Conservation (phyloP, 2,888 invertebrate species). For the Drosophila melanocephala region DNA sequence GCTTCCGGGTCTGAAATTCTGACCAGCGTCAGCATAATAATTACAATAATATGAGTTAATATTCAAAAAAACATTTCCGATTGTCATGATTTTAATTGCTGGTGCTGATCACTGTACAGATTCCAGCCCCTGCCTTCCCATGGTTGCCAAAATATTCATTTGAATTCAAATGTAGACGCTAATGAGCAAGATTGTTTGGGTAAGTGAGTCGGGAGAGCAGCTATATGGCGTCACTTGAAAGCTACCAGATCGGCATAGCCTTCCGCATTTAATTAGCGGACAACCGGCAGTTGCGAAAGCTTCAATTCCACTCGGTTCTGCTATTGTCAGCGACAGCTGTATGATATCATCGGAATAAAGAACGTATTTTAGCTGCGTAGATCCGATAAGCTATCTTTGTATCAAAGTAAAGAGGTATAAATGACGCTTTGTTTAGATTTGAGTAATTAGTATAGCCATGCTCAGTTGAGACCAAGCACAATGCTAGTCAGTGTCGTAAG, state of each 20-base stretch:
- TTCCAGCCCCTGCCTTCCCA: background rate
- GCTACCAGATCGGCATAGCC: constrained; percentile 24
- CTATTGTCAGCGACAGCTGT: constrained; percentile 4
- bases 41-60: background rate
- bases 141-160: constrained; percentile 17
- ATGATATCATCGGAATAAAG: constrained; percentile 54
- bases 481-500: constrained; percentile 74
- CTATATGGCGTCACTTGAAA: constrained; percentile 36
- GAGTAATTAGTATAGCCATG: constrained; percentile 16
- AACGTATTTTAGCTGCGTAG: constrained; percentile 1
- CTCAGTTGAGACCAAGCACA: constrained; percentile 28
- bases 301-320: constrained; percentile 8
- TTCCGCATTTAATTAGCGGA: constrained; percentile 50
- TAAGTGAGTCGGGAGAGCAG: constrained; percentile 24
- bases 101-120: background rate
- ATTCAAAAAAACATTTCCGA: background rate
- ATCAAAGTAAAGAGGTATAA: constrained; percentile 7
- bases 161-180: constrained; percentile 33
- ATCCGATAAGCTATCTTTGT: constrained; percentile 41
- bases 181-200: constrained; percentile 25
- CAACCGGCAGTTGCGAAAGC: constrained; percentile 44
- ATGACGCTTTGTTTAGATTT: constrained; percentile 16
- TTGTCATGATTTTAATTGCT: background rate
- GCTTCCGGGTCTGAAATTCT: background rate
- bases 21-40: background rate